Percentiles rank a stretch among this genome's conserved stretches.
phyloP scores from a whole-genome alignment of 2,888 invertebrate genomes.

The Nemapogon koenigi region DNA sequence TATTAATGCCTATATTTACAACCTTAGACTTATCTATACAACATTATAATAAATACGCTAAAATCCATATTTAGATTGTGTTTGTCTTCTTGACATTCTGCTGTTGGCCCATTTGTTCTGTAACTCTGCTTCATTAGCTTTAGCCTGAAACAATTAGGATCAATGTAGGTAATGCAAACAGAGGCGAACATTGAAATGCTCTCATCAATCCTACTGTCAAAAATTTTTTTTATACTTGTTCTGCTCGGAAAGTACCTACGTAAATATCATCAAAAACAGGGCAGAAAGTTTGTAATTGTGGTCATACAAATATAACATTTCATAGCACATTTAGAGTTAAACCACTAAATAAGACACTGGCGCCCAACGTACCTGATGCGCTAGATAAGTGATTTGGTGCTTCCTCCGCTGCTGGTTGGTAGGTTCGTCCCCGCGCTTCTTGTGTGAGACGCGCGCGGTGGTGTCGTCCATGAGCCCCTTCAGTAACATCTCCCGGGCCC shows the following conservation, averaged over 20 bases:
- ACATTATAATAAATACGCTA: slow-evolving; percentile 40
- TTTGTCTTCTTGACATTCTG: slow-evolving; percentile 81
- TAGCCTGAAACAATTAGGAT: slow-evolving; percentile 77
- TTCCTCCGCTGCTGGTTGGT: slow-evolving; percentile 80
- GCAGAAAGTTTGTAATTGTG: too few relatives aligned
- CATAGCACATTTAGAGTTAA: too few relatives aligned
- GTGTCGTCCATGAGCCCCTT: slow-evolving; percentile 80
- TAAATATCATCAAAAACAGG: too few relatives aligned
- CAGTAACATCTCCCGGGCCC: slow-evolving; percentile 81
- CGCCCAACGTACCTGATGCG: slow-evolving; percentile 76
- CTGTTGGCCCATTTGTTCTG: slow-evolving; percentile 95
- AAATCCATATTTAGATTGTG: slow-evolving; percentile 97
- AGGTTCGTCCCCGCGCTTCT: slow-evolving; percentile 65
- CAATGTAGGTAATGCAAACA: too few relatives aligned
- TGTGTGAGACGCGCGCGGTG: slow-evolving; percentile 53
- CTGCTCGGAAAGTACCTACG: too few relatives aligned
- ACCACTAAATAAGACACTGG: too few relatives aligned
- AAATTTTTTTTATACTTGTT: too few relatives aligned
- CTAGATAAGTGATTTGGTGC: slow-evolving; percentile 96
- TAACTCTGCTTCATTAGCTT: slow-evolving; percentile 91
- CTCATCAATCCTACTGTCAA: too few relatives aligned
- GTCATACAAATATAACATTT: too few relatives aligned
- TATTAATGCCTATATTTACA: neutral
- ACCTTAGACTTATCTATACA: neutral
- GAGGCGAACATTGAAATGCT: too few relatives aligned